Conservation (phyloP, 1,140 invertebrate species). For the Drosophila sucinea region DNA sequence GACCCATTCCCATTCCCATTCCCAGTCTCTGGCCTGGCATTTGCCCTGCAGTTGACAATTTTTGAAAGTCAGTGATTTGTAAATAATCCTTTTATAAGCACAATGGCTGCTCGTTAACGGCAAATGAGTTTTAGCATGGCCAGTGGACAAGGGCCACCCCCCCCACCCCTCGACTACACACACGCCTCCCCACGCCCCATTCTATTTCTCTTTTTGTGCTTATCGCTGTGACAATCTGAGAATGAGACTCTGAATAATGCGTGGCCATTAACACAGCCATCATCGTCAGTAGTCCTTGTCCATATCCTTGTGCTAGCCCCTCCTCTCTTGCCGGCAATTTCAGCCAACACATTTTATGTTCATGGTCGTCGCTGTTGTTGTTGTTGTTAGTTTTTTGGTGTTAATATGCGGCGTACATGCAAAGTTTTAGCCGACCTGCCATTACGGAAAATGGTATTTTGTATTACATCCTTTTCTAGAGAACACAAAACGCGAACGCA, state of each 20-base stretch:
- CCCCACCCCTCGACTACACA: constrained; percentile 8
- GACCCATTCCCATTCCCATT: no score
- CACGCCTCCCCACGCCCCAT: constrained; percentile 29
- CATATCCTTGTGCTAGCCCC: constrained; percentile 34
- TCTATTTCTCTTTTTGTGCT: constrained; percentile 9
- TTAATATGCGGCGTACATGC: constrained; percentile 77
- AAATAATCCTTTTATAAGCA: constrained; percentile 81
- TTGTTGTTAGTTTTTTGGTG: constrained; percentile 70
- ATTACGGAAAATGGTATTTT: constrained; percentile 78
- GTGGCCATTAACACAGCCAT: constrained; percentile 75
- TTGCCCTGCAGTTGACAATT: constrained; percentile 81
- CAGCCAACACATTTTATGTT: constrained; percentile 62
- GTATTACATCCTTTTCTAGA: constrained; percentile 54
- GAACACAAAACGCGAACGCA: constrained; percentile 10
- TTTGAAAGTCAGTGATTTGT: constrained; percentile 82
- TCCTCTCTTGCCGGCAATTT: constrained; percentile 52
- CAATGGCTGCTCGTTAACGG: constrained; percentile 77
- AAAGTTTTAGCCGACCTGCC: constrained; percentile 63
- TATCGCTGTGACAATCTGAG: constrained; percentile 71
- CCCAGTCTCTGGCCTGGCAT: constrained; percentile 32
- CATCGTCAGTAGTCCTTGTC: constrained; percentile 38
- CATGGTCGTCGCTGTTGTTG: no score
- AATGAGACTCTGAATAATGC: constrained; percentile 78
- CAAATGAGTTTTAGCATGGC: constrained; percentile 79
- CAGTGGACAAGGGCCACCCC: constrained; percentile 48